These are phyloP conservation scores for Chrysolina oricalcia DNA, from an alignment of 2,888 invertebrate species.

Conservation along the genomic window DNA sequence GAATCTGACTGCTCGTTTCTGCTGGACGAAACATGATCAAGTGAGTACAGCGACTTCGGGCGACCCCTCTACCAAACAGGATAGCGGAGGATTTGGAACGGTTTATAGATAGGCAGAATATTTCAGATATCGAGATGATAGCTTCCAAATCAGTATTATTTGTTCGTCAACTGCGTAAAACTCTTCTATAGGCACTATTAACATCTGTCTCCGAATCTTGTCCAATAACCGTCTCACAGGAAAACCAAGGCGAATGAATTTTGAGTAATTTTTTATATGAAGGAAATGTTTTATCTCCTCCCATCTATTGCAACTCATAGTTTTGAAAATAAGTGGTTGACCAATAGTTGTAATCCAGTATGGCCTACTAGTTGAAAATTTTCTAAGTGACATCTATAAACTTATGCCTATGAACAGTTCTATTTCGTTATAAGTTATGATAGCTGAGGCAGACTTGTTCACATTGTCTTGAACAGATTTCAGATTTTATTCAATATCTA, in stretches of 20 bases:
- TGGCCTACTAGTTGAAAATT: constrained; percentile 6
- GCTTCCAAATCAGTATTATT: too few species aligned
- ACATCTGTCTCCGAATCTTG: constrained; percentile 28
- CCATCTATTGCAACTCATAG: constrained; percentile 27
- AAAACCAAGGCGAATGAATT: constrained; percentile 16
- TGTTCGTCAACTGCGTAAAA: constrained; percentile 38
- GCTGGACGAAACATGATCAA: too few species aligned
- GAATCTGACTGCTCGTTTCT: too few species aligned
- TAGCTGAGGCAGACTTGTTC: constrained; percentile 23
- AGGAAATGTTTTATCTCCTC: constrained; percentile 24
- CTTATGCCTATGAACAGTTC: constrained; percentile 30
- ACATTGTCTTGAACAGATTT: constrained; percentile 21
- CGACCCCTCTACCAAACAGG: too few species aligned
- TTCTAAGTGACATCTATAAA: constrained; percentile 35
- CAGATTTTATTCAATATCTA: constrained; percentile 27
- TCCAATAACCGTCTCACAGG: constrained; percentile 31
- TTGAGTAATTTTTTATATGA: constrained; percentile 25
- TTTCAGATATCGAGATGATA: too few species aligned
- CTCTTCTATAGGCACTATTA: constrained; percentile 38
- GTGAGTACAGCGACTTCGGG: too few species aligned
- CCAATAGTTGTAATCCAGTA: constrained; percentile 9
- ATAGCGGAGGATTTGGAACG: too few species aligned
- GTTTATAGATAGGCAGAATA: too few species aligned
- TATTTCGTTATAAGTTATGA: constrained; percentile 27
- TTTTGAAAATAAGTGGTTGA: constrained; percentile 14